Conservation (phyloP, 2,888 invertebrate species). For the Ochropacha duplaris region DNA sequence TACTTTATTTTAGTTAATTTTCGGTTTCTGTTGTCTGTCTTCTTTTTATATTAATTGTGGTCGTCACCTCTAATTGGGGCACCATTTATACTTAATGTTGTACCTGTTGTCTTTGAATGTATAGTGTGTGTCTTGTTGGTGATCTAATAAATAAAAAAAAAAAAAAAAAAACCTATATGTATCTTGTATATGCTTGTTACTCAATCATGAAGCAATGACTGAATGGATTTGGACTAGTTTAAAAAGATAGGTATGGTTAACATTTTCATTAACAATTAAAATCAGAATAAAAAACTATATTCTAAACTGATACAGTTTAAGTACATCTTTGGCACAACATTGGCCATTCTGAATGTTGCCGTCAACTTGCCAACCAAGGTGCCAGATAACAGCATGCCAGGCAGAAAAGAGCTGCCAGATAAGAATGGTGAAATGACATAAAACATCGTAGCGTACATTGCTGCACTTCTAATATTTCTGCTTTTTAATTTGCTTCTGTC, state of each 20-base stretch:
- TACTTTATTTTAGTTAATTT: no score
- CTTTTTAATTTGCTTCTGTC: slow-evolving; percentile 50
- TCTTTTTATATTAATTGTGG: no score
- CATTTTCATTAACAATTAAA: not conserved
- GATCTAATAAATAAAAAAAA: no score
- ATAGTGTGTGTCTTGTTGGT: no score
- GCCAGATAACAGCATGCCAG: slow-evolving; percentile 46
- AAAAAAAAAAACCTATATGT: no score
- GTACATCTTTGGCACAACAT: slow-evolving; percentile 36
- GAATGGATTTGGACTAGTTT: no score
- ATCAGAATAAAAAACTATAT: not conserved
- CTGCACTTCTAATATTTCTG: slow-evolving; percentile 46
- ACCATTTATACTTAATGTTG: no score
- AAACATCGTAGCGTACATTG: slow-evolving; percentile 26
- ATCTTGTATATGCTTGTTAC: no score
- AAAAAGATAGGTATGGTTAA: not conserved
- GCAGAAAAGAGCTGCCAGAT: slow-evolving; percentile 44
- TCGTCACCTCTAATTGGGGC: no score
- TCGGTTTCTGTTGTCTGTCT: no score
- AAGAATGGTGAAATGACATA: slow-evolving; percentile 43
- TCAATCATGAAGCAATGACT: no score
- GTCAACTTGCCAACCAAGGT: slow-evolving; percentile 35
- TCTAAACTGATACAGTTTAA: slow-evolving; percentile 18
- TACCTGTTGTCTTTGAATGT: no score
- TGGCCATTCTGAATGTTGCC: slow-evolving; percentile 26